Conservation (phyloP, 2,113 vertebrate species). For the Odocoileus virginianus region DNA sequence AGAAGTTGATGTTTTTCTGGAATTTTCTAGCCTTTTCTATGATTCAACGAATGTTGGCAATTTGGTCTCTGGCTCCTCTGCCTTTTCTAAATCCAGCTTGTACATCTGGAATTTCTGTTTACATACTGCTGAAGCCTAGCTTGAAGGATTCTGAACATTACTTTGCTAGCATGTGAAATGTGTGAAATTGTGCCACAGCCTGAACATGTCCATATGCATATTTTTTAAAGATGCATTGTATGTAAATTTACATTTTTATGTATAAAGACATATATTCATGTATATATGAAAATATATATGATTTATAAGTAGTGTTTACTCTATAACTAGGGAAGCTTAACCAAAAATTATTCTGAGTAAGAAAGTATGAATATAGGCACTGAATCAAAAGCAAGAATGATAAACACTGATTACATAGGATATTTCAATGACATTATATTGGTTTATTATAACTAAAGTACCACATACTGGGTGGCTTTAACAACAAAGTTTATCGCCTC, state of each 20-base stretch:
- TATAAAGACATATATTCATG: background rate
- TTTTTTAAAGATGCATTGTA: background rate
- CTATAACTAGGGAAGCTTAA: background rate
- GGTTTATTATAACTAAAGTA: background rate
- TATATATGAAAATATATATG: background rate
- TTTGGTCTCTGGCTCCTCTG: background rate
- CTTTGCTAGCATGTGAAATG: background rate
- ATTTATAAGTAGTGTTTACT: background rate
- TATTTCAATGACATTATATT: background rate
- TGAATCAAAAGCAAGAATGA: background rate
- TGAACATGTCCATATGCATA: background rate
- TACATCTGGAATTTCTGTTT: background rate
- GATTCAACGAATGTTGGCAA: background rate
- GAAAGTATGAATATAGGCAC: background rate
- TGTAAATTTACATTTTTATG: background rate
- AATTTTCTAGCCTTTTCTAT: background rate
- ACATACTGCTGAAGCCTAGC: background rate
- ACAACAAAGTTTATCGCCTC: background rate
- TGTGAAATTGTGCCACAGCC: background rate
- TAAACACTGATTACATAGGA: background rate
- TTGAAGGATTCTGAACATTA: background rate
- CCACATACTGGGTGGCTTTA: background rate
- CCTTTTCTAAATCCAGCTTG: background rate
- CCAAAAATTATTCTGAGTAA: background rate
- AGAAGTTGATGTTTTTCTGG: background rate